Conservation (phyloP, 2,113 vertebrate genomes). For the Aleadryas rufinucha region DNA sequence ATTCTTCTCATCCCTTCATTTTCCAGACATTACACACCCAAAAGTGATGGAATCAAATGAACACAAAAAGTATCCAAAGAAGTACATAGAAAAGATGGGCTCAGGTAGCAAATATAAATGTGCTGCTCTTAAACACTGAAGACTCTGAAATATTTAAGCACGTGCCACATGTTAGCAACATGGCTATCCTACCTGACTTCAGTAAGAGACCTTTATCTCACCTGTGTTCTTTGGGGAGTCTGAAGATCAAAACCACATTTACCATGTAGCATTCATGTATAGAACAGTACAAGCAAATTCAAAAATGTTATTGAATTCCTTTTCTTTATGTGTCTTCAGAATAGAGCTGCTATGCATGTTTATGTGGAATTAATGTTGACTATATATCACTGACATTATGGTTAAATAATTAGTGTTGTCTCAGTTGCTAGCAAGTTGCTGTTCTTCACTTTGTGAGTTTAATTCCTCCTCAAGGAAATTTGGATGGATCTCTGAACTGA, state of each 20-base stretch:
- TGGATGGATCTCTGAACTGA: not conserved
- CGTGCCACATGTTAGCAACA: not conserved
- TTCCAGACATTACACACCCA: not conserved
- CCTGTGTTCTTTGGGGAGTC: not conserved
- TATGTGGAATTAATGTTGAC: not conserved
- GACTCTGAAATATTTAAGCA: not conserved
- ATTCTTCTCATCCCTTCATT: not conserved
- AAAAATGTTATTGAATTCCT: not conserved
- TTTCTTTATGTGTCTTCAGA: not conserved
- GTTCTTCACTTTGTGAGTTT: not conserved
- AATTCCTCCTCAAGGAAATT: not conserved
- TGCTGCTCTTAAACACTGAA: not conserved
- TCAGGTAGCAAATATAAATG: not conserved
- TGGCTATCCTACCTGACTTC: not conserved
- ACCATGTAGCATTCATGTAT: not conserved
- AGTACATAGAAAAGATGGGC: not conserved
- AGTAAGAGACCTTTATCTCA: not conserved
- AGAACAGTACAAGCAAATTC: not conserved
- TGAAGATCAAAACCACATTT: not conserved
- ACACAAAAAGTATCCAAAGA: not conserved
- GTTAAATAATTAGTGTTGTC: not conserved
- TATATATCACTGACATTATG: not conserved
- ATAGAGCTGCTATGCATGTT: not conserved
- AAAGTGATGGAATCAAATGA: not conserved
- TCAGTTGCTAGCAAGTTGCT: not conserved